Evolutionary conservation across 92 coral and sea anemone species (phyloP), one percentile per base, ranked within the genome.

Genomic region (Paragorgia papillata): DNA sequence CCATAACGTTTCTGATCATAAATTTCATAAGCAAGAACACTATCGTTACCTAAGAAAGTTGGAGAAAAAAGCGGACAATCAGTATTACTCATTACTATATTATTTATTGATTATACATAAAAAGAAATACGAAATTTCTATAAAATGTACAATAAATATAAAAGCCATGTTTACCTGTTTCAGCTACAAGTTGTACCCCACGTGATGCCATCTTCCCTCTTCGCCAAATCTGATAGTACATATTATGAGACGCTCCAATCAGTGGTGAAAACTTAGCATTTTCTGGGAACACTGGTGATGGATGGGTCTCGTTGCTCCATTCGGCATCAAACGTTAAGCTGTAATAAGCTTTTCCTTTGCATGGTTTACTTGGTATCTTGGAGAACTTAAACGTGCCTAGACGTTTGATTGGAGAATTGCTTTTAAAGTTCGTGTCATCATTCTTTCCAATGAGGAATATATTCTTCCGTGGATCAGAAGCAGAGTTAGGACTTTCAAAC

Each of bases 181-280:
- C 91, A 0, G 91, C 91, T 14, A 87, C 85, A 3, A 0, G 5
- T 53, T 60, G n/a, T n/a, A 87, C 88, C 19, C 91, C 91, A 15
- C 30, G 17, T 13, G 88, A 73, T 0, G 91, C 88, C 33, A 54
- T 62, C 22, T 51, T 50, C 15, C 76, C 83, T 0, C 75, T 62
- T 5, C 83, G 74, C 91, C 91, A 87, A 57, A 87, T 62, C 30
- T 60, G 69, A 77, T 87, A 87, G 19, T 49, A 73, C 56, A 55
- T 77, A 29, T 76, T 66, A 82, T 87, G 91, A 2, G 88, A 69
- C 5, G 88, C 85, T 44, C 82, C 88, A 21, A 87, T 70, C 21
- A 84, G 77, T 10, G 59, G 76, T 4, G 91, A 87, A 59, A 87
- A 87, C 54, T 65, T 84, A 22, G 88, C 85, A 0, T 49, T 35